phyloP scores from a whole-genome alignment of 2,888 invertebrate species.

The Pristionchus arcanus region DNA sequence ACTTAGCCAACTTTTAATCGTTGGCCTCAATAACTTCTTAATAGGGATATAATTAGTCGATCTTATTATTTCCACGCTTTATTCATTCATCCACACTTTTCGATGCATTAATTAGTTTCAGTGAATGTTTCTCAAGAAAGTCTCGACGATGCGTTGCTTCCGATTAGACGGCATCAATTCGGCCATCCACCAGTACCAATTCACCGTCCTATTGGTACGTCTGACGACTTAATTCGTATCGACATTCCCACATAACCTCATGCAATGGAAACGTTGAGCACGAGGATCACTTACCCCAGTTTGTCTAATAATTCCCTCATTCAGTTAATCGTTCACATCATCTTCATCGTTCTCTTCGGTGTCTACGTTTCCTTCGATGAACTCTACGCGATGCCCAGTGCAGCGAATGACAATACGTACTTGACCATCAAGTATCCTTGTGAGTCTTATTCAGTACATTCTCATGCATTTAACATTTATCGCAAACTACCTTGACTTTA shows the following conservation, averaged over 20 bases:
- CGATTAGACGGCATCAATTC: slow-evolving; percentile 60
- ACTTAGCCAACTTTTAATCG: neutral
- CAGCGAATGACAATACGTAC: slow-evolving; percentile 58
- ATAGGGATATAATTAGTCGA: neutral
- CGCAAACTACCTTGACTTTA: too few species aligned
- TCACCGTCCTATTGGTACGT: slow-evolving; percentile 68
- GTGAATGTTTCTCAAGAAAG: neutral
- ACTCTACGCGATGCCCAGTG: slow-evolving; percentile 64
- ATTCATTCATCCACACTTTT: neutral
- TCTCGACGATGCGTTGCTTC: neutral
- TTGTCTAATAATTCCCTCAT: neutral
- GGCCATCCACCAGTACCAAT: slow-evolving; percentile 70
- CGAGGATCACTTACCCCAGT: too few species aligned
- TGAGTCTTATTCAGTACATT: slow-evolving; percentile 41
- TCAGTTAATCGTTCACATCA: slow-evolving; percentile 60
- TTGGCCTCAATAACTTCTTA: neutral
- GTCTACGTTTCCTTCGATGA: slow-evolving; percentile 71
- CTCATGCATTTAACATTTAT: too few species aligned
- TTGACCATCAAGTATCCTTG: slow-evolving; percentile 63
- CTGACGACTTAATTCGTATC: neutral
- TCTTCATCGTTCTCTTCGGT: slow-evolving; percentile 73
- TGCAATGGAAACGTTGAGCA: neutral
- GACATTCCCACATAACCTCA: neutral
- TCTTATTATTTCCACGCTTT: neutral
- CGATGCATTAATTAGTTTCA: too few species aligned